Evolutionary conservation across 2,888 invertebrate species (phyloP).

Genomic region (Thera obeliscata): DNA sequence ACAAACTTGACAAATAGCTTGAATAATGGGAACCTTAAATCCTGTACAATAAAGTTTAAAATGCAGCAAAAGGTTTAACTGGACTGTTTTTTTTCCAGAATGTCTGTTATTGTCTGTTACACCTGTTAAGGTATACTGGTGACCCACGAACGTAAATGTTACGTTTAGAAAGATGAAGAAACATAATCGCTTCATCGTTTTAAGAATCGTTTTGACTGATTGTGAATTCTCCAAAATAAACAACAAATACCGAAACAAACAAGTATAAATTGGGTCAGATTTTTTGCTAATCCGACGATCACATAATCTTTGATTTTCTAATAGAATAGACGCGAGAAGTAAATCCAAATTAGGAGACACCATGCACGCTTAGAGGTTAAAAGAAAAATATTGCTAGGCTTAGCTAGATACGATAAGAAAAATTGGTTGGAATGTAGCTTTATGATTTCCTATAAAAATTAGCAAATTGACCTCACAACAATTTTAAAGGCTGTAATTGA

Average conservation of each 20-base stretch:
- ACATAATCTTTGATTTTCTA: too few relatives aligned
- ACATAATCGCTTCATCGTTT: slow-evolving; percentile 4
- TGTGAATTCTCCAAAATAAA: background rate
- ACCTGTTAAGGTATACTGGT: slow-evolving; percentile 37
- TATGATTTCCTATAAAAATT: background rate
- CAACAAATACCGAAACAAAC: too few relatives aligned
- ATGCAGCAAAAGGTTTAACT: slow-evolving; percentile 1
- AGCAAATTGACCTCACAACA: background rate
- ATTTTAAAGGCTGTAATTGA: slow-evolving; percentile 16
- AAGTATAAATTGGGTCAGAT: too few relatives aligned
- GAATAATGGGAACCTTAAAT: slow-evolving; percentile 15
- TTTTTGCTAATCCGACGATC: too few relatives aligned
- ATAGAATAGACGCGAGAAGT: too few relatives aligned
- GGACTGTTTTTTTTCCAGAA: background rate
- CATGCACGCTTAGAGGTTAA: too few relatives aligned
- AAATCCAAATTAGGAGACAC: too few relatives aligned
- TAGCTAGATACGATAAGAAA: too few relatives aligned
- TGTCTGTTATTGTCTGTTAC: slow-evolving; percentile 22
- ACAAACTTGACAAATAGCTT: slow-evolving; percentile 4
- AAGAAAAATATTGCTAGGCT: too few relatives aligned
- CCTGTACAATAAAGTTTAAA: slow-evolving; percentile 22
- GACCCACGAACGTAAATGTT: slow-evolving; percentile 34
- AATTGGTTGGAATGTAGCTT: too few relatives aligned
- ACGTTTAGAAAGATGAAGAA: slow-evolving; percentile 23
- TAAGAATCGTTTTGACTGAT: background rate